Base-by-base conservation (phyloP, 2,888 invertebrate genomes). In the Drosophila melanosoma region DNA sequence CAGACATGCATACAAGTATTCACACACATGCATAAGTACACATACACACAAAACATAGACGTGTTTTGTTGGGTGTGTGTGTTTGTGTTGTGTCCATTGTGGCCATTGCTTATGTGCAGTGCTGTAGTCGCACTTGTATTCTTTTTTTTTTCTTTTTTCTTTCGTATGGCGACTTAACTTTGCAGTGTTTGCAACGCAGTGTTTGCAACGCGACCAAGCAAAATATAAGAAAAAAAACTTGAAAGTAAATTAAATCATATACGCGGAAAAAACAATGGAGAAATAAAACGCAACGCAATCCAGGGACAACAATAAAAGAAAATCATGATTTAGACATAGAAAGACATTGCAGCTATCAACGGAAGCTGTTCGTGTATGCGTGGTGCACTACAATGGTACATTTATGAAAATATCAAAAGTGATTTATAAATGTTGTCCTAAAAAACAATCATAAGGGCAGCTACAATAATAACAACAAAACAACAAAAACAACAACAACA, bases 41-140 rank as follows among this genome's bases (percentile, higher is more conserved):
- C 35, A 65, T 48, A 38, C 40, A 51, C 23, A 20, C 36, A 53
- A 38, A 60, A 29, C 58, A 65, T 52, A 56, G 49, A 74, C 58
- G 64, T 78, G 75, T 78, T 69, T 78, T 74, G 78, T 78, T 78
- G 70, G 78, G 60, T 54, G 40, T 36, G 51, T 38, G 58, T 60
- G 62, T 59, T 76, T 75, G 75, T 79, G 69, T 70, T 79, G 76
- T 67, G 72, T 74, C 65, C 67, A 70, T 69, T 80, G 71, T 69
- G 77, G 77, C 75, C 71, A 61, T 64, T 76, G 72, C 71, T 76
- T 60, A 61, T 74, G 61, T 74, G 78, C 76, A 69, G 77, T 42
- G 38, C 60, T 66, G 40, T 73, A 58, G 77, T 69, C 64, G 54
- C 54, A 59, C 48, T 76, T 68, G 35, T 36, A 65, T 52, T 68